Evolutionary conservation across 1,140 invertebrate species (phyloP).

Genomic region (Cherax destructor): DNA sequence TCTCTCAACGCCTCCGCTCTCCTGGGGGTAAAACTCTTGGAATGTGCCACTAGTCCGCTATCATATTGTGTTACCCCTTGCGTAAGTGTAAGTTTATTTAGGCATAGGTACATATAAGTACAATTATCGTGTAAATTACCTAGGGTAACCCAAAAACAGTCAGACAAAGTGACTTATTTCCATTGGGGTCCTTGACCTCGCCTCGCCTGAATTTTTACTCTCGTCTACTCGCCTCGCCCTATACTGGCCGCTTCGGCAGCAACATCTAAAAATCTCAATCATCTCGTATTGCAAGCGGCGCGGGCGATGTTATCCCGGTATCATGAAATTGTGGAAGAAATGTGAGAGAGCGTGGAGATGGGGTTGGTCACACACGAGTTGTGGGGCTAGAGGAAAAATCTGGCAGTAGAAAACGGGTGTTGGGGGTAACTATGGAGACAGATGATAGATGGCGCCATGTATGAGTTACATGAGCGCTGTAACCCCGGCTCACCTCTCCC

Average conservation of each 20-base stretch:
- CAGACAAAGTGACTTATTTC: too few species aligned
- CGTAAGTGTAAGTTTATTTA: too few species aligned
- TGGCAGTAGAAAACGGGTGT: neutral
- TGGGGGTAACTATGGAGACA: neutral
- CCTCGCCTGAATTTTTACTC: too few species aligned
- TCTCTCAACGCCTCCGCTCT: neutral
- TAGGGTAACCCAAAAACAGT: too few species aligned
- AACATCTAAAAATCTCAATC: too few species aligned
- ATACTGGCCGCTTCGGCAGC: too few species aligned
- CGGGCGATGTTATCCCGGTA: neutral
- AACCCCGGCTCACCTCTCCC: neutral
- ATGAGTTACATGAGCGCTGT: neutral
- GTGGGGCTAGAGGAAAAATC: neutral
- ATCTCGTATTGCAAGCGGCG: neutral
- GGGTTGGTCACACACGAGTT: neutral
- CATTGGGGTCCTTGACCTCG: too few species aligned
- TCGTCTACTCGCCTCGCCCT: too few species aligned
- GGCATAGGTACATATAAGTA: too few species aligned
- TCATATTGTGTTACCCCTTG: too few species aligned
- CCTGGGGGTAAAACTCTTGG: neutral
- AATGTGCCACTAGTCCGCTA: neutral
- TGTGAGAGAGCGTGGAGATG: neutral
- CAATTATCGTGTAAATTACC: too few species aligned
- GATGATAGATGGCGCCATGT: neutral
- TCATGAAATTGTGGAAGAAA: neutral